A percentile compares a stretch with the other conserved stretches of the same genome.
Conservation (phyloP, 2,888 invertebrate genomes). For the Campoplex capitator region DNA sequence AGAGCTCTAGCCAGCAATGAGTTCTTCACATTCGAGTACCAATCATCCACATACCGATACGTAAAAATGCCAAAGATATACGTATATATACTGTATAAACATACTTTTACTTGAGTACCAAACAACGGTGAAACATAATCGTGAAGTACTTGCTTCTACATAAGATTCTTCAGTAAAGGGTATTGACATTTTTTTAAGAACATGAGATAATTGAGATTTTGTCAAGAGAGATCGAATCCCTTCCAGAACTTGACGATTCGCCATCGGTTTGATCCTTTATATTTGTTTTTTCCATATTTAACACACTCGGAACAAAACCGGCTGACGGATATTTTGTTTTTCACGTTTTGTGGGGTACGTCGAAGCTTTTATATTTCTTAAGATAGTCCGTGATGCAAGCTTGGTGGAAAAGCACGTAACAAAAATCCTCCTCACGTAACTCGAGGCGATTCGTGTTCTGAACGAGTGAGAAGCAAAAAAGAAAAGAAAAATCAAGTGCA, state of each 20-base stretch:
- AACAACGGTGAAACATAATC: background rate
- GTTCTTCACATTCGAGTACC: slow-evolving; percentile 20
- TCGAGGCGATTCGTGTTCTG: slow-evolving; percentile 46
- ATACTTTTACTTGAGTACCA: background rate
- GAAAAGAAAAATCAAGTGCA: slow-evolving; percentile 31
- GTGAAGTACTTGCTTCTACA: background rate
- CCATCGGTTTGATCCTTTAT: background rate
- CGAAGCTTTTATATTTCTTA: slow-evolving; percentile 2
- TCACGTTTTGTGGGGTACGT: background rate
- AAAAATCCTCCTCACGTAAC: slow-evolving; percentile 34
- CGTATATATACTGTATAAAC: background rate
- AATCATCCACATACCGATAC: slow-evolving; percentile 6
- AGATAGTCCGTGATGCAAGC: background rate
- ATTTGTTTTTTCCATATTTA: background rate
- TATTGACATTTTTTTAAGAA: background rate
- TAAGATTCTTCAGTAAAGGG: background rate
- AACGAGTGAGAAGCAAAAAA: slow-evolving; percentile 26
- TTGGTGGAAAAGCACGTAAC: background rate
- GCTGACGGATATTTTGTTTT: background rate
- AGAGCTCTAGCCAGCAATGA: slow-evolving; percentile 14
- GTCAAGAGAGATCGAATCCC: background rate
- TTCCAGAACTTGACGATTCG: background rate
- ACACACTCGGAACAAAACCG: background rate
- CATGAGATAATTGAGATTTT: background rate
- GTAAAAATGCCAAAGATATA: background rate